Percentiles rank a stretch among this genome's conserved stretches.
These are phyloP conservation scores for Chiridota heheva DNA, from an alignment of 35 echinoderm and acorn worm genomes.

Conservation along the genomic window DNA sequence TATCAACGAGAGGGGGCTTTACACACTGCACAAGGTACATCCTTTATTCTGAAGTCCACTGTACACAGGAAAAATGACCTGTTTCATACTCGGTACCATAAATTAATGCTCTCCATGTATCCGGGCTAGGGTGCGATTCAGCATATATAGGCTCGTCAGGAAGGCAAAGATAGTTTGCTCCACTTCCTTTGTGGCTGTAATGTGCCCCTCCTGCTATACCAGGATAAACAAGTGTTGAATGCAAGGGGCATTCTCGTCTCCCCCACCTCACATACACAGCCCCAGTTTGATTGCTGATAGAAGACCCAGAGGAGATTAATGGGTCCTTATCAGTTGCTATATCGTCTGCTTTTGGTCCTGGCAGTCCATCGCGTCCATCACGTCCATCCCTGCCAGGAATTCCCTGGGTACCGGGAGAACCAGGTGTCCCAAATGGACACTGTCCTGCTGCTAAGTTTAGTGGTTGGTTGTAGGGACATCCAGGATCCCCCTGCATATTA, in stretches of 20 bases:
- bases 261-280: conserved; percentile 50
- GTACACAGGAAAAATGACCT: not conserved
- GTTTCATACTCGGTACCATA: conserved; percentile 65
- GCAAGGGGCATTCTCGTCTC: conserved; percentile 11
- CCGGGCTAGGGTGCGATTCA: conserved; percentile 13
- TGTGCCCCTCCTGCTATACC: conserved; percentile 48
- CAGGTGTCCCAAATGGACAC: not conserved
- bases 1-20: conserved; percentile 31
- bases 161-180: conserved; percentile 51
- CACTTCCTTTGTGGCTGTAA: conserved; percentile 55
- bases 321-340: not conserved
- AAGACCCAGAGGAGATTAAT: not conserved
- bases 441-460: too few relatives aligned
- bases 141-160: conserved; percentile 64
- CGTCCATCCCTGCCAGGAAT: conserved; percentile 2
- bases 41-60: conserved; percentile 36
- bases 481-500: too few relatives aligned
- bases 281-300: too few relatives aligned
- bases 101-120: conserved; percentile 42
- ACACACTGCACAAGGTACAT: conserved; percentile 54
- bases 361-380: not conserved
- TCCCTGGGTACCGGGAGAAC: not conserved
- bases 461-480: too few relatives aligned
- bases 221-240: conserved; percentile 19
- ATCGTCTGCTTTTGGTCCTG: not conserved